Percentiles rank a stretch among this genome's conserved stretches.
These are phyloP conservation scores for Bilobella aurantiaca DNA, from an alignment of 1,140 invertebrate species.

Conservation along the genomic window DNA sequence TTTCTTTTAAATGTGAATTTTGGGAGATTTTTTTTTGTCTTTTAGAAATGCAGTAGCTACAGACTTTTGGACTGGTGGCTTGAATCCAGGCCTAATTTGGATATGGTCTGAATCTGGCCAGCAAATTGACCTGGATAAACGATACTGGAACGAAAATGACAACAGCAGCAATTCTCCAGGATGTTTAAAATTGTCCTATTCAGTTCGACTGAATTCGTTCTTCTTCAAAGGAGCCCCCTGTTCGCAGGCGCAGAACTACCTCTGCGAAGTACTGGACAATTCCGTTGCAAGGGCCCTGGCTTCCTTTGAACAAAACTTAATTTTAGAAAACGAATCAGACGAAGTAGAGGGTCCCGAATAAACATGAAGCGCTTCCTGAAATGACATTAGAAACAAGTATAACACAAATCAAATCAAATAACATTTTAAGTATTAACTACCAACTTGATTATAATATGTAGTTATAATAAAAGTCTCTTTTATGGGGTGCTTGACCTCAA, in stretches of 20 bases:
- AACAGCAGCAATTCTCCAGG: conserved; percentile 32
- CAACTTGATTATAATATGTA: no score
- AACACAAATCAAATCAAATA: no score
- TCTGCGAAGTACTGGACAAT: conserved; percentile 33
- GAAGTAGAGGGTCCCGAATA: background rate
- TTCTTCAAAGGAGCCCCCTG: conserved; percentile 32
- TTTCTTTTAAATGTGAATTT: background rate
- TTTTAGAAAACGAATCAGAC: background rate
- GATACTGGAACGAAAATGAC: conserved; percentile 35
- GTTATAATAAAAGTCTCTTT: no score
- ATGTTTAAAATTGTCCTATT: conserved; percentile 32
- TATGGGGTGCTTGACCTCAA: no score
- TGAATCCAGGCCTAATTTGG: conserved; percentile 35
- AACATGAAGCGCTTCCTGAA: background rate
- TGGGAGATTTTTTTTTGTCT: background rate
- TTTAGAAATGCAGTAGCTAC: conserved; percentile 19
- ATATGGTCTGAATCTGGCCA: conserved; percentile 34
- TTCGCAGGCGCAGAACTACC: conserved; percentile 25
- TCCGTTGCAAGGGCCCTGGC: conserved; percentile 29
- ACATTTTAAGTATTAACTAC: no score
- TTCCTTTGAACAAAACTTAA: conserved; percentile 23
- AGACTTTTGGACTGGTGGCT: conserved; percentile 33
- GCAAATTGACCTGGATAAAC: conserved; percentile 28
- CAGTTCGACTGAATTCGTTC: conserved; percentile 23
- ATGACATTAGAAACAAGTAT: background rate